Evolutionary conservation across 1,140 invertebrate species (phyloP), one percentile per base, ranked within the genome.

Genomic region (Zeugodacus cucurbitae): DNA sequence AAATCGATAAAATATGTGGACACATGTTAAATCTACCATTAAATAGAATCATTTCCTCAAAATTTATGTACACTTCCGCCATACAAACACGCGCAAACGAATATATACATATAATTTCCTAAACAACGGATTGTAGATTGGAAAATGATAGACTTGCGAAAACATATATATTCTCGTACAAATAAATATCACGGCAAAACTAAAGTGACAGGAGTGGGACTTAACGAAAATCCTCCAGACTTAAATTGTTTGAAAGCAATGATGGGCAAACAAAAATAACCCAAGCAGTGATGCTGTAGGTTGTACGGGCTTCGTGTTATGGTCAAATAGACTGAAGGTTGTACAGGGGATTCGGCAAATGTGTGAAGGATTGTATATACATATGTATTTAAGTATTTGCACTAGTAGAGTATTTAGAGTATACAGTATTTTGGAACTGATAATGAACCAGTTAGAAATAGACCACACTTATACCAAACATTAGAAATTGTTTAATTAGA

Each of bases 1-100:
- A 85, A 92, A 92, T 92, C 91, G 91, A 92, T 92, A 92, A 92
- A 92, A 91, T 91, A 92, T 92, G 90, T 92, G 91, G 91, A 92
- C 91, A 92, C 91, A 91, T 92, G 91, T 92, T 92, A 91, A 92
- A 92, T 92, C 91, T 92, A 92, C 90, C 91, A 91, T 92, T 90
- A 92, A 92, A 92, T 92, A 90, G 91, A 92, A 92, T 92, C 91
- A 92, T 92, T 92, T 92, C 91, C 91, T 91, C 91, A 91, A 91
- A 92, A 92, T 92, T 92, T 92, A 91, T 92, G 17, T 62, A 62
- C 58, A n/a, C 34, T 22, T 74, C 32, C 67, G 67, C 1, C 41
- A 22, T 4, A 22, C 67, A 74, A 10, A 32, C 26, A 17, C 7
- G n/a, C n/a, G 8, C 22, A 32, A 0, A 62, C n/a, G 6, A 26